phyloP scores from a whole-genome alignment of 30 jellyfish, hydroid and myxozoan species.

The Hydra vulgaris region DNA sequence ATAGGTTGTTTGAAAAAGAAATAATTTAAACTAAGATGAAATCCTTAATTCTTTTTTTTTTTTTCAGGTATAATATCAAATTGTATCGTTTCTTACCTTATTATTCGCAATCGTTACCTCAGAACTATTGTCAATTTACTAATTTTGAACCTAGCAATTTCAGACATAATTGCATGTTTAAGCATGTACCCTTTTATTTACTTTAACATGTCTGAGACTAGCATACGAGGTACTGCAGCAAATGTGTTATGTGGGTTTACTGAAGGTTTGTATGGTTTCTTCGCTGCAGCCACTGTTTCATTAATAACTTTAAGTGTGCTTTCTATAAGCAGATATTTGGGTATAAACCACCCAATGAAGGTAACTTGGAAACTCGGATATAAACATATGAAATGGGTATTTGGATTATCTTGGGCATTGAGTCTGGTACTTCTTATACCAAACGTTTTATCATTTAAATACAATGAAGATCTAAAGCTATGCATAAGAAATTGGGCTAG shows the following conservation, averaged over 20 bases:
- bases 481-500: slow-evolving; percentile 84
- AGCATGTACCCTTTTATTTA: slow-evolving; percentile 69
- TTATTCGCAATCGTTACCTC: slow-evolving; percentile 34
- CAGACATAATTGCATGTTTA: slow-evolving; percentile 59
- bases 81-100: slow-evolving; percentile 52
- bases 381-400: not conserved
- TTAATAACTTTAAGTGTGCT: slow-evolving; percentile 61
- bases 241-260: slow-evolving; percentile 71
- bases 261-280: slow-evolving; percentile 61
- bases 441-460: slow-evolving; percentile 62
- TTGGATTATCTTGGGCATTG: slow-evolving; percentile 45
- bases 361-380: slow-evolving; percentile 57
- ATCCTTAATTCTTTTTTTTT: not conserved
- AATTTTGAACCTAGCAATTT: slow-evolving; percentile 53
- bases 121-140: slow-evolving; percentile 62
- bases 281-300: slow-evolving; percentile 68
- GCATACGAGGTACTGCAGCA: slow-evolving; percentile 45
- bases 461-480: slow-evolving; percentile 38
- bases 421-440: slow-evolving; percentile 52
- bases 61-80: slow-evolving; percentile 39
- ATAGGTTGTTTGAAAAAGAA: not conserved
- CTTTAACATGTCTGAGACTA: slow-evolving; percentile 25
- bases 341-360: slow-evolving; percentile 74
- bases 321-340: slow-evolving; percentile 70
- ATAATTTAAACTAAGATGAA: not conserved